These are phyloP conservation scores for Chironomus riparius DNA, from an alignment of 2,888 invertebrate species.

Conservation along the genomic window DNA sequence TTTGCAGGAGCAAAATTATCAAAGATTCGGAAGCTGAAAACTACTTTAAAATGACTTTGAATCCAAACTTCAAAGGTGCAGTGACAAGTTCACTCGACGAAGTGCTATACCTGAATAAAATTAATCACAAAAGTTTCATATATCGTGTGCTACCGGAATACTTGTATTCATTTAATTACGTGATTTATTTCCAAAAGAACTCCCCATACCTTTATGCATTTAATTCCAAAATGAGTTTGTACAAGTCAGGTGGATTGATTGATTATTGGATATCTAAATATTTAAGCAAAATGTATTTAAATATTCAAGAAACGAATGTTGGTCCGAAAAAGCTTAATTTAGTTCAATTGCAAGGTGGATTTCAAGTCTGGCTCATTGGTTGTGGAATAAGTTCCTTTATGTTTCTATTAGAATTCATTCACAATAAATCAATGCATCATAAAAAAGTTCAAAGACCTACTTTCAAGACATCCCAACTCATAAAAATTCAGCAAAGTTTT, in stretches of 20 bases:
- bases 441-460: too few relatives aligned
- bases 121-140: background rate
- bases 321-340: background rate
- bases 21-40: background rate
- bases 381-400: background rate
- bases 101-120: background rate
- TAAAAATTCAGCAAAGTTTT: background rate
- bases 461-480: too few relatives aligned
- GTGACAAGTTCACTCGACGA: background rate
- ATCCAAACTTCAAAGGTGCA: background rate
- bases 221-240: background rate
- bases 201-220: background rate
- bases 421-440: too few relatives aligned
- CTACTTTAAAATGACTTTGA: background rate
- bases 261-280: background rate
- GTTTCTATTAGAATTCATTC: background rate
- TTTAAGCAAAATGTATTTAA: background rate
- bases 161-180: background rate
- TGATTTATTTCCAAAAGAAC: background rate
- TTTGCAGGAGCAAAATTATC: background rate
- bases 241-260: background rate
- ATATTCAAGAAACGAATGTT: background rate
- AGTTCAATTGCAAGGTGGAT: background rate
- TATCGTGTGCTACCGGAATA: background rate
- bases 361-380: background rate